phyloP scores from a whole-genome alignment of 1,140 invertebrate species.

The Euwallacea fornicatus region DNA sequence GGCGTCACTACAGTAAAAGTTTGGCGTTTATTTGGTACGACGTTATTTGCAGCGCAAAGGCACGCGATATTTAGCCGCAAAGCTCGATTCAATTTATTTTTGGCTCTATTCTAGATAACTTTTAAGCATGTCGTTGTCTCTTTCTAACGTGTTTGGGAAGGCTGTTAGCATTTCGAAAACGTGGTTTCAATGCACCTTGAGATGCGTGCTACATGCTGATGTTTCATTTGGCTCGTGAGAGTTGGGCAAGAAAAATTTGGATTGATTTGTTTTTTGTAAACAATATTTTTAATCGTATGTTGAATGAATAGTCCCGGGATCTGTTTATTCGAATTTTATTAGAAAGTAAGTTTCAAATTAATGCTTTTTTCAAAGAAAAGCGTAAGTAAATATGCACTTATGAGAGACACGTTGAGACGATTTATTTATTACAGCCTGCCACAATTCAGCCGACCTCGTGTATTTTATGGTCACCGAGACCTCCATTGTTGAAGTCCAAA shows the following conservation, averaged over 20 bases:
- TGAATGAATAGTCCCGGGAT: no score
- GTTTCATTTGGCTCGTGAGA: slow-evolving; percentile 9
- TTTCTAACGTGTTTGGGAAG: slow-evolving; percentile 7
- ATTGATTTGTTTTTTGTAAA: no score
- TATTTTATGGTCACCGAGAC: no score
- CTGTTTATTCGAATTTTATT: no score
- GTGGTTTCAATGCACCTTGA: slow-evolving; percentile 4
- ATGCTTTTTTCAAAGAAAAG: no score
- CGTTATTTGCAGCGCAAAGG: slow-evolving; percentile 45
- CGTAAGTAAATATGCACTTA: no score
- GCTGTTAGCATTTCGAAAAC: neutral
- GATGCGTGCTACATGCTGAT: slow-evolving; percentile 1
- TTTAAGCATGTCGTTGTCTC: slow-evolving; percentile 9
- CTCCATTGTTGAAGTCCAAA: no score
- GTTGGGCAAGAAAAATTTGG: neutral
- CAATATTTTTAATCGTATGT: no score
- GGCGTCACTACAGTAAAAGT: slow-evolving; percentile 34
- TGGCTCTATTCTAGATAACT: slow-evolving; percentile 29
- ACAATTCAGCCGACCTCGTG: no score
- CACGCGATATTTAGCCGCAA: slow-evolving; percentile 43
- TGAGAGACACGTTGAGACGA: no score
- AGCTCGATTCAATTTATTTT: slow-evolving; percentile 32
- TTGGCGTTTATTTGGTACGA: slow-evolving; percentile 43
- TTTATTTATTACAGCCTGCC: no score
- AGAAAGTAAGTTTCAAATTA: no score